These are phyloP conservation scores for Drosophila kokeensis DNA, from an alignment of 2,888 invertebrate genomes.

Conservation along the genomic window DNA sequence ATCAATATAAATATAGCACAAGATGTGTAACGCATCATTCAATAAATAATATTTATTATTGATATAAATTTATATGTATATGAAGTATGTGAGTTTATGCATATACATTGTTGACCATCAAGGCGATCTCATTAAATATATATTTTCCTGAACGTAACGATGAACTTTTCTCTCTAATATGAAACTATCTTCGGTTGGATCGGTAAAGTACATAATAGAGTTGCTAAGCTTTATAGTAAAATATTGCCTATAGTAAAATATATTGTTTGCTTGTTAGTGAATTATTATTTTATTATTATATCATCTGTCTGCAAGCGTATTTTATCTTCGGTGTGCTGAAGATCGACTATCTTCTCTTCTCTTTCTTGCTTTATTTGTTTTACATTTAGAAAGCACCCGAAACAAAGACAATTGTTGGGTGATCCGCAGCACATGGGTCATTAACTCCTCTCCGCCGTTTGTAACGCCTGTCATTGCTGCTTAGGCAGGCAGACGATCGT, in stretches of 20 bases:
- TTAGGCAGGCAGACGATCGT: slow-evolving; percentile 73
- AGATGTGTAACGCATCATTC: background rate
- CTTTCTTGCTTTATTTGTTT: slow-evolving; percentile 65
- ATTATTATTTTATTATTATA: background rate
- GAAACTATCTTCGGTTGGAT: background rate
- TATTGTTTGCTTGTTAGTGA: too few species aligned
- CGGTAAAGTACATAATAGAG: background rate
- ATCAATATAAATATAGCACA: background rate
- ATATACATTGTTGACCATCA: background rate
- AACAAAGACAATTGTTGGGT: slow-evolving; percentile 72
- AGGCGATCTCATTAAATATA: background rate
- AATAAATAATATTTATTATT: background rate
- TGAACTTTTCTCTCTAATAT: background rate
- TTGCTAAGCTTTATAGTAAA: background rate
- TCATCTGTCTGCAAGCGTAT: background rate
- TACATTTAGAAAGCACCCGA: slow-evolving; percentile 70
- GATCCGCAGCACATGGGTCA: slow-evolving; percentile 71
- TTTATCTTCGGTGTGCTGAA: background rate
- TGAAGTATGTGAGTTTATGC: background rate
- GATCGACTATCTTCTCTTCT: background rate
- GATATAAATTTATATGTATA: background rate
- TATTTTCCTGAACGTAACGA: background rate
- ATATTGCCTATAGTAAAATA: too few species aligned
- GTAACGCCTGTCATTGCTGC: slow-evolving; percentile 79
- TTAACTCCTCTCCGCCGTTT: slow-evolving; percentile 69